Conservation (phyloP, 1,140 invertebrate species). For the Prorops nasuta region DNA sequence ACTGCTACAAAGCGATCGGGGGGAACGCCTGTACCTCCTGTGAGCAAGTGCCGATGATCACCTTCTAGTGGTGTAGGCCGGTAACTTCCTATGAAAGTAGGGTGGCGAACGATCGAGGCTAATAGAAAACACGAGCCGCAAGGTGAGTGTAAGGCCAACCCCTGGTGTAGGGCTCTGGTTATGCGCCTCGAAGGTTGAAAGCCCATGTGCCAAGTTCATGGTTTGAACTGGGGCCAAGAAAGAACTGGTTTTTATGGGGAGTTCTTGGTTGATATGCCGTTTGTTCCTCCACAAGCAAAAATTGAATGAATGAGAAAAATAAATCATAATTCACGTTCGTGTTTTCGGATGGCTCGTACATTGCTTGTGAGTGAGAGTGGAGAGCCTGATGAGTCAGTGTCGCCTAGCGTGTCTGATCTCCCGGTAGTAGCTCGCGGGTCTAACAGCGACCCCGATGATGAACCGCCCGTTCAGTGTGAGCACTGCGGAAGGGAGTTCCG, state of each 20-base stretch:
- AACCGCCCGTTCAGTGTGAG: not conserved
- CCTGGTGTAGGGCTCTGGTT: no score
- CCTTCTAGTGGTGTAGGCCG: not conserved
- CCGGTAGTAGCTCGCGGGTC: not conserved
- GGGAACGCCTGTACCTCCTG: no score
- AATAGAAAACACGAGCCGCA: not conserved
- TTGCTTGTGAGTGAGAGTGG: not conserved
- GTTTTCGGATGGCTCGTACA: slow-evolving; percentile 3
- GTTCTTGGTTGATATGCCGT: slow-evolving; percentile 1
- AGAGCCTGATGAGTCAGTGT: not conserved
- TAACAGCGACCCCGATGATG: not conserved
- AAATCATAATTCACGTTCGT: not conserved
- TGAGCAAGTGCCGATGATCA: not conserved
- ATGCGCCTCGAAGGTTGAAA: no score
- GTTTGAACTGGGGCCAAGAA: slow-evolving; percentile 15
- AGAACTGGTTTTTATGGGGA: slow-evolving; percentile 25
- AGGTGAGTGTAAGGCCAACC: not conserved
- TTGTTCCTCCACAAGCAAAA: slow-evolving; percentile 31
- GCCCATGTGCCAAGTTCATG: not conserved
- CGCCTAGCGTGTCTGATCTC: not conserved
- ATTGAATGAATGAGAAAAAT: not conserved
- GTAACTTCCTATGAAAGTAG: not conserved
- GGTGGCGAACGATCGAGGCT: not conserved
- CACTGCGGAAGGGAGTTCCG: not conserved
- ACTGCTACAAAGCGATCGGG: no score